Evolutionary conservation across 1,140 invertebrate genomes (phyloP), one percentile per base, ranked within the genome.

Genomic region (Drosophila arizonae): DNA sequence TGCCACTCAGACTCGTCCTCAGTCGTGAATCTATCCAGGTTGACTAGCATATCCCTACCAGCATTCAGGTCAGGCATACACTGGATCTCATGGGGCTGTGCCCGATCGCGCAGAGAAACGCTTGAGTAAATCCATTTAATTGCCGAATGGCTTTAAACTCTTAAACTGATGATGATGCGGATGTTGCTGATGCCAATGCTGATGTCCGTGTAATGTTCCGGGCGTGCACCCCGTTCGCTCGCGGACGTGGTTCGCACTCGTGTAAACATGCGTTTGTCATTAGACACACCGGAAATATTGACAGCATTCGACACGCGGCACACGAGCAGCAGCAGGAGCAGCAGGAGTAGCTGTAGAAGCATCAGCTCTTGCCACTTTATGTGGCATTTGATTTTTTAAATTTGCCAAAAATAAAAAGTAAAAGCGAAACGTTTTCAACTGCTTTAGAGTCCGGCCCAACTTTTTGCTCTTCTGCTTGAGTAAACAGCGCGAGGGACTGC

Each of bases 241-340:
- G 36, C 81, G 86, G 86, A 89, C 74, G 65, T 89, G 86, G 85
- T 89, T 89, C 70, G 86, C 85, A 89, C 85, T 89, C 85, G 76
- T 89, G 85, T 89, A 90, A 90, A 89, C 85, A 89, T 89, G 85
- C 85, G 85, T 86, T 89, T 90, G 81, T 80, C 85, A 89, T 89
- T 89, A 89, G 85, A 86, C 87, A 89, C 86, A 88, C 74, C 85
- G 85, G 84, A 89, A 88, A 89, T 88, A 88, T 88, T 88, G 77
- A 72, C 71, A 77, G 30, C 39, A 88, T 88, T 88, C 84, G 84
- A 72, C 84, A 88, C 79, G 74, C 84, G 84, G 85, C 84, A 74
- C 72, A 77, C 82, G 78, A 72, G 67, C 39, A 50, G 64, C 48
- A 48, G 45, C 17, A 6, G 43, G 4, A 15, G 43, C 43, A 45